A percentile compares a stretch with the other conserved stretches of the same genome.
These are phyloP conservation scores for Lasioglossum oenotherae DNA, from an alignment of 2,888 invertebrate species.

Conservation along the genomic window DNA sequence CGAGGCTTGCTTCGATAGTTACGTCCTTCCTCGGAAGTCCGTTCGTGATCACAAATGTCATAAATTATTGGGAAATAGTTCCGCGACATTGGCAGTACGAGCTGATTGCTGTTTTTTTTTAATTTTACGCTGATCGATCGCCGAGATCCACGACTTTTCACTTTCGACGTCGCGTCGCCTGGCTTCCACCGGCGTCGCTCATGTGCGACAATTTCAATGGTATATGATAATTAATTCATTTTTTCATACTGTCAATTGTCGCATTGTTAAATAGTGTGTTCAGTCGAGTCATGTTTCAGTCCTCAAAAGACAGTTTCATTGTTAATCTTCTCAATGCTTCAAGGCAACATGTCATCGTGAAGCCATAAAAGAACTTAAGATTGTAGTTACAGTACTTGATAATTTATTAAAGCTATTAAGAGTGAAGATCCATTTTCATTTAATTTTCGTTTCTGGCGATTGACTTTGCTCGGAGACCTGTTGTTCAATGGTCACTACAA, in stretches of 20 bases:
- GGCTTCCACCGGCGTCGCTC: not conserved
- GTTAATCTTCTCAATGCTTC: not conserved
- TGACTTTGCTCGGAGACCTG: too few species aligned
- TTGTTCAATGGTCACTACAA: too few species aligned
- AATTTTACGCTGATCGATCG: not conserved
- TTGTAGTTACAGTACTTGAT: too few species aligned
- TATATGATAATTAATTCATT: not conserved
- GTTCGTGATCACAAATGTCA: not conserved
- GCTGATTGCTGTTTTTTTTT: not conserved
- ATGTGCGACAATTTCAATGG: not conserved
- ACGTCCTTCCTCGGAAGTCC: constrained; percentile 19
- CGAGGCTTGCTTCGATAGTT: not conserved
- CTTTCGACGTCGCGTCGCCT: not conserved
- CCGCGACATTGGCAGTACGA: not conserved
- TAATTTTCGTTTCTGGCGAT: too few species aligned
- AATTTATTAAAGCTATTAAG: too few species aligned
- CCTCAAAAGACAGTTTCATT: not conserved
- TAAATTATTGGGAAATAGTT: not conserved
- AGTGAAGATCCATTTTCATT: too few species aligned
- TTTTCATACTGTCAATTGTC: not conserved
- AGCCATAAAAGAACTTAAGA: too few species aligned
- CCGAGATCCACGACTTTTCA: not conserved
- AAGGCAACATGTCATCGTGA: not conserved
- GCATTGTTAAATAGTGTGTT: not conserved
- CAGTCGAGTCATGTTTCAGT: too few species aligned